Percentiles rank a stretch among this genome's conserved stretches.
phyloP scores from a whole-genome alignment of 2,797 vertebrate species.

The Craterocephalus amniculus region DNA sequence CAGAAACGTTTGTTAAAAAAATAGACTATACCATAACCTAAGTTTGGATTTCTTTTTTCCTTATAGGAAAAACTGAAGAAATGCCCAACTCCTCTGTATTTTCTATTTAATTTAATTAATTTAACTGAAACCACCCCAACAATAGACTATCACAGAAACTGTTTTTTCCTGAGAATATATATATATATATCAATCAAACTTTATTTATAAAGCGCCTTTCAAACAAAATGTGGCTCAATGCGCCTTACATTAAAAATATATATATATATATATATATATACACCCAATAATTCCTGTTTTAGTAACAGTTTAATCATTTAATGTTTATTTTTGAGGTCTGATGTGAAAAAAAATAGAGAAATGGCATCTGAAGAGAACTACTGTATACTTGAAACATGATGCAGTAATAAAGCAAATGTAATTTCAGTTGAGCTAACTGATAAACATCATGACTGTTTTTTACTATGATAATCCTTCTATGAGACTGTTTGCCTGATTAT shows the following conservation, averaged over 20 bases:
- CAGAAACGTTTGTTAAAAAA: not conserved
- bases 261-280: too few species aligned
- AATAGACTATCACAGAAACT: not conserved
- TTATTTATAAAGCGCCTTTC: too few species aligned
- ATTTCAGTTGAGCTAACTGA: not conserved
- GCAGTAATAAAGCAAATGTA: not conserved
- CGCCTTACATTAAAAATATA: too few species aligned
- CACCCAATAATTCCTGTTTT: not conserved
- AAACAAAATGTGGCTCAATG: too few species aligned
- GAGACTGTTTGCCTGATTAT: not conserved
- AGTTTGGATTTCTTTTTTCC: not conserved
- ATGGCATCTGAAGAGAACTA: not conserved
- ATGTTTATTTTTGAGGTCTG: not conserved
- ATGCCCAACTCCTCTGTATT: not conserved
- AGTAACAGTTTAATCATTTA: not conserved
- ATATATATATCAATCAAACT: too few species aligned
- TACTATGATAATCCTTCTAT: not conserved
- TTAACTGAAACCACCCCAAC: not conserved
- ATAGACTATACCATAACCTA: not conserved
- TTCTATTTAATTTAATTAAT: not conserved
- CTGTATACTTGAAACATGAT: not conserved
- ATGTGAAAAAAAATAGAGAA: not conserved
- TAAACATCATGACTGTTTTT: not conserved
- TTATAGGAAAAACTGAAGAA: not conserved
- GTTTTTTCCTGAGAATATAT: too few species aligned